Conservation (phyloP, 2,888 invertebrate species). For the Hesperia comma region DNA sequence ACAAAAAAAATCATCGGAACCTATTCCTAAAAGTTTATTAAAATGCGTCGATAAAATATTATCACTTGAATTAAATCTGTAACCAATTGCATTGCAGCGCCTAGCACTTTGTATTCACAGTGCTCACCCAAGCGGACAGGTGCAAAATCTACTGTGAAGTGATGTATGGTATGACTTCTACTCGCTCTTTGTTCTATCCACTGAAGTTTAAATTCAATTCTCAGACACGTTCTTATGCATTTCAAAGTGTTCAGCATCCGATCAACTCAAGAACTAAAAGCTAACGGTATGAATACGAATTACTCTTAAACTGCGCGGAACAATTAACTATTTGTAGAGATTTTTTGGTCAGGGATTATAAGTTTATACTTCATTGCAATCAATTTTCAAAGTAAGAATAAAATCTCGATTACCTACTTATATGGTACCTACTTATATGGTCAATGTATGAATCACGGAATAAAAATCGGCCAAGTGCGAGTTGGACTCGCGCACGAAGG, state of each 20-base stretch:
- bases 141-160: constrained; percentile 16
- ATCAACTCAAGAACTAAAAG: not conserved
- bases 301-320: not conserved
- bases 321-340: not conserved
- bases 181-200: constrained; percentile 22
- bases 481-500: no score
- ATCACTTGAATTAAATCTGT: constrained; percentile 10
- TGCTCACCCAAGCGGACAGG: constrained; percentile 18
- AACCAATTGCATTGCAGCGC: not conserved
- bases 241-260: constrained; percentile 1
- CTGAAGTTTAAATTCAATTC: constrained; percentile 25
- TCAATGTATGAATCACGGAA: constrained; percentile 14
- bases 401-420: not conserved
- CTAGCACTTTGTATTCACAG: constrained; percentile 9
- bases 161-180: constrained; percentile 27
- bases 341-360: no score
- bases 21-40: not conserved
- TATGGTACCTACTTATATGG: not conserved
- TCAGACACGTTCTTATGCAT: constrained; percentile 19
- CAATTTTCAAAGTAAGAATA: not conserved
- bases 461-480: no score
- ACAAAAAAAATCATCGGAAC: no score
- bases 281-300: not conserved
- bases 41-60: not conserved
- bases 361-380: no score